These are phyloP conservation scores for Chaetodon auriga DNA, from an alignment of 2,113 vertebrate genomes.

Conservation along the genomic window DNA sequence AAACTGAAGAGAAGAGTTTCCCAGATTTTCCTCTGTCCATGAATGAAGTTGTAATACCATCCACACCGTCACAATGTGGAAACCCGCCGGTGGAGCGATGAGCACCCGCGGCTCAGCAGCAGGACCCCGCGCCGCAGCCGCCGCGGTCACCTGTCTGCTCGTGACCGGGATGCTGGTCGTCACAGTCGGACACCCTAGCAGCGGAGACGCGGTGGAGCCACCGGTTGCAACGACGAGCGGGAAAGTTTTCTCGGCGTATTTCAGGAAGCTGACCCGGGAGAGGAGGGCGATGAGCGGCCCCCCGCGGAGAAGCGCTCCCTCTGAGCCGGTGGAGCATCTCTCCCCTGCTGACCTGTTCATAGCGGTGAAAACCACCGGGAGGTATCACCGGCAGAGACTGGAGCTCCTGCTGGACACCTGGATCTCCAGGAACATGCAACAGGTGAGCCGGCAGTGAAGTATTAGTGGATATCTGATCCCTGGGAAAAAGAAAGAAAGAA, in stretches of 20 bases:
- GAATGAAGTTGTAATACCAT: slow-evolving; percentile 1
- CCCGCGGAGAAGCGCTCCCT: slow-evolving; percentile 21
- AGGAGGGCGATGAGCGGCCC: slow-evolving; percentile 75
- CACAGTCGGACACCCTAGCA: slow-evolving; percentile 35
- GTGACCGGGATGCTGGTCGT: slow-evolving; percentile 69
- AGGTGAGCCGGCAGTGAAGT: slow-evolving; percentile 79
- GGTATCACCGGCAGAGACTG: slow-evolving; percentile 90
- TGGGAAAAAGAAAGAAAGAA: too few species aligned
- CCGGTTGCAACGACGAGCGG: neutral
- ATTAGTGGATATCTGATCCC: too few species aligned
- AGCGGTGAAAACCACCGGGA: slow-evolving; percentile 92
- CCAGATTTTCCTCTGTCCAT: neutral
- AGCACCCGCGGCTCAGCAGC: slow-evolving; percentile 75
- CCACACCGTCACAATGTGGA: slow-evolving; percentile 82
- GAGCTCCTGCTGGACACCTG: slow-evolving; percentile 93
- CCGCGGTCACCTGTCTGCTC: slow-evolving; percentile 83
- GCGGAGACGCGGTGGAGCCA: slow-evolving; percentile 23
- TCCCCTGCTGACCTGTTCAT: slow-evolving; percentile 89
- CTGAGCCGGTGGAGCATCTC: slow-evolving; percentile 81
- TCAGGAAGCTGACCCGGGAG: slow-evolving; percentile 85
- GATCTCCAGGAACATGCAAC: slow-evolving; percentile 90
- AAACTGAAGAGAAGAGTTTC: neutral
- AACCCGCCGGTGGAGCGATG: slow-evolving; percentile 78
- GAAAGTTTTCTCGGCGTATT: slow-evolving; percentile 86
- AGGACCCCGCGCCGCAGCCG: slow-evolving; percentile 77